Percentiles rank a stretch among this genome's conserved stretches.
phyloP scores from a whole-genome alignment of 2,888 invertebrate species.

The Eristalinus sepulchralis region DNA sequence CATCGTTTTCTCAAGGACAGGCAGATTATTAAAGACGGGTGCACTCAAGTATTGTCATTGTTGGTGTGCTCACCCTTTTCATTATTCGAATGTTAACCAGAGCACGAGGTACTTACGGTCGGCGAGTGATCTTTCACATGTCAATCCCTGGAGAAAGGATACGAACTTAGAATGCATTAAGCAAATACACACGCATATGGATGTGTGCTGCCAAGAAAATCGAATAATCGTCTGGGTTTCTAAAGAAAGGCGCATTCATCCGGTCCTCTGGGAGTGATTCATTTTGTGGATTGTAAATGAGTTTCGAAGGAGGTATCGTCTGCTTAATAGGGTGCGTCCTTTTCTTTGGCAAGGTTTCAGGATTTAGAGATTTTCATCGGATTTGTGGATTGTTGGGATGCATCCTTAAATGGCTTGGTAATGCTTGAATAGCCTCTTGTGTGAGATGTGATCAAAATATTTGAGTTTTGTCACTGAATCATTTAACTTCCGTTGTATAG shows the following conservation, averaged over 20 bases:
- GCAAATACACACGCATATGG: not conserved
- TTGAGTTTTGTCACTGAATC: conserved; percentile 14
- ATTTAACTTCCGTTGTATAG: not conserved
- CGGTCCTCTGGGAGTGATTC: conserved; percentile 30
- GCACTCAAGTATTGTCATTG: conserved; percentile 31
- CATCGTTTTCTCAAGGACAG: conserved; percentile 7
- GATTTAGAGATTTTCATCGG: conserved; percentile 17
- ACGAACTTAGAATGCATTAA: conserved; percentile 2
- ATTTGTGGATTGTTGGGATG: conserved; percentile 14
- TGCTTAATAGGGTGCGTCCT: not conserved
- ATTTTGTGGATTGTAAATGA: conserved; percentile 10
- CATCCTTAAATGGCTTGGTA: conserved; percentile 35
- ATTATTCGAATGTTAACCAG: conserved; percentile 33
- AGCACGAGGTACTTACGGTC: conserved; percentile 8
- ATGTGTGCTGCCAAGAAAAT: not conserved
- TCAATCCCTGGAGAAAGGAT: conserved; percentile 25
- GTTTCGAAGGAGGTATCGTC: conserved; percentile 27
- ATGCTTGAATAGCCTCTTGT: not conserved
- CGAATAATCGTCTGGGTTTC: conserved; percentile 52
- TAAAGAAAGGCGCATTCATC: conserved; percentile 34
- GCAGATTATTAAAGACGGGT: conserved; percentile 34
- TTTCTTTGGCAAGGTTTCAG: not conserved
- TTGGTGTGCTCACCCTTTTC: conserved; percentile 42
- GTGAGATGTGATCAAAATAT: conserved; percentile 43
- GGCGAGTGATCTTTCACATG: conserved; percentile 18